Evolutionary conservation across 2,113 vertebrate species (phyloP), one percentile per base, ranked within the genome.

Genomic region (Pao palembangensis): DNA sequence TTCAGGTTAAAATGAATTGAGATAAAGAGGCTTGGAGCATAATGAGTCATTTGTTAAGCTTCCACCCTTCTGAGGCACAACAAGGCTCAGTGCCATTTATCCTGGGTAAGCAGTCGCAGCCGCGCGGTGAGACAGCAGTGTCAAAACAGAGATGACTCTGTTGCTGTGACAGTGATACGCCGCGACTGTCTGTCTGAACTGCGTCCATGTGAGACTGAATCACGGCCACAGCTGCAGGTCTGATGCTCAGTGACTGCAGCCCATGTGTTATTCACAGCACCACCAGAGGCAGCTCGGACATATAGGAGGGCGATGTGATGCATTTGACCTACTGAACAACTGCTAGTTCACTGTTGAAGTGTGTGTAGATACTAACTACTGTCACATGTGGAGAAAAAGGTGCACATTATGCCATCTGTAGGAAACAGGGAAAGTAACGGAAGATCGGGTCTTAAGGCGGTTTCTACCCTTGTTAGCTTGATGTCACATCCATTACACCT

Each of bases 111-210:
- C 61, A 62, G 67, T 28, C 67, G 48, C 51, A 72, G 75, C 54
- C 14, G 6, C 76, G 44, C 74, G 66, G 64, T 67, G 67, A 67
- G 77, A 69, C 8, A 42, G 55, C 66, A 61, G 56, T 71, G 67
- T 78, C 67, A 76, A 59, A 84, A 71, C 53, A 20, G 38, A 60
- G 58, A 78, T 58, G 71, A 78, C 66, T 80, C 71, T 80, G 71
- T 53, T 65, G 76, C 65, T 71, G 65, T 65, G 68, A 78, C 55
- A 3, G 63, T 54, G 50, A 67, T 77, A 23, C 63, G 15, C 64
- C 60, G 64, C 6, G 47, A 57, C 64, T 68, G 69, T 70, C 79
- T 69, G 55, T 51, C 66, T 65, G 63, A 79, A 50, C 68, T 52
- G 57, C 56, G 25, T 65, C 61, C 52, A 55, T 50, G 61, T 44